Evolutionary conservation across 2,113 vertebrate species (phyloP), one percentile per base, ranked within the genome.

Genomic region (Tenebrosternarchus preto): DNA sequence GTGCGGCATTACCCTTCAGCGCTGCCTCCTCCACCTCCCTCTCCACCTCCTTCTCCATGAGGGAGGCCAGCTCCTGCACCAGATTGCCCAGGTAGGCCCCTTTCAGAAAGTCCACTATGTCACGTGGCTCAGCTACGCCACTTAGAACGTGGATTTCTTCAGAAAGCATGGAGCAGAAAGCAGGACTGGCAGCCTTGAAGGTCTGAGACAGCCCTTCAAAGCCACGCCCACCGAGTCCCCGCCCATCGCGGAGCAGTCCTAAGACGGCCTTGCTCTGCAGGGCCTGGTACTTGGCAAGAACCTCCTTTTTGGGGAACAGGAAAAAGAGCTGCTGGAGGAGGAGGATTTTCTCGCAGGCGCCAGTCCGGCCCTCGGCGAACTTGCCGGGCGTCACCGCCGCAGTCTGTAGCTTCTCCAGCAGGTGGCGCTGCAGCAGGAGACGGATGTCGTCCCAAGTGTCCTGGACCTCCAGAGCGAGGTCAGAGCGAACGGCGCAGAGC

Each of bases 391-490:
- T 39, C 20, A 27, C 53, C 25, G 31, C 8, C 36, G 11, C 43
- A 19, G 20, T 27, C 43, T 63, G 39, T 82, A 98, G 90, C 74
- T 77, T 93, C 53, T 85, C 91, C 87, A 96, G 88, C 73, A 99
- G 91, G 91, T 95, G 95, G 33, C 92, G 91, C 8, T 95, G 92
- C 82, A 99, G 94, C 87, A 88, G 93, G 81, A 95, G 83, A 69
- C 95, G 93, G 79, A 98, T 87, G 46, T 96, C 92, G 83, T 98
- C 94, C 97, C 97, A 99, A 11, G 89, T 77, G 83, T 94, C 94
- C 71, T 94, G 94, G 29, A 95, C 81, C 87, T 96, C 93, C 84
- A 94, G 71, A 57, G 92, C 75, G n/a, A 91, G 87, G 61, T 94
- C 89, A 83, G 97, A 96, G 79, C 91, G 92, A 82, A 98, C 80